Base-by-base conservation (phyloP, 2,888 invertebrate species). In the Philonicus albiceps region DNA sequence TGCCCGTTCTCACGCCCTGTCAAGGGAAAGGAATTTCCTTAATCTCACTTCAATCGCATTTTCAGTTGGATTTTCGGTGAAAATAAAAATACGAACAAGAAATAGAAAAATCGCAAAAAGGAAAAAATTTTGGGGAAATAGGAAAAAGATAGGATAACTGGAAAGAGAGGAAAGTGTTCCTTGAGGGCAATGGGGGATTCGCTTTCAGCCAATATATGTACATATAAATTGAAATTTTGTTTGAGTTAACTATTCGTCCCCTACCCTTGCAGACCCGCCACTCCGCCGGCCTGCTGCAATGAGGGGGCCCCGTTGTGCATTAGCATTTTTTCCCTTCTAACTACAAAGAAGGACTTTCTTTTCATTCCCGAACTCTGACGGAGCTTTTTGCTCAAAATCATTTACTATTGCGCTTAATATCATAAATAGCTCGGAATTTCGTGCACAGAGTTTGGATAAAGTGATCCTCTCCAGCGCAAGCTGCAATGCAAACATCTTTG, bases 211-310 rank as follows among this genome's bases (percentile, higher is more conserved):
- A 86, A 87, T 87, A 37, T 87, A 87, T 87, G 87, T 86, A 87
- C 87, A 87, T 87, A 87, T 87, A 87, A 87, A 87, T 87, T 87
- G 87, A 87, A 87, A 87, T 87, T 87, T 87, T 81, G 73, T 75
- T 83, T 87, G 87, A 84, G 84, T 84, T 72, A 84, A 73, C 72
- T 84, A 84, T 84, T 84, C 84, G 27, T 43, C 31, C 43, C 30
- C 30, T 16, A 3, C 8, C 34, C 22, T 30, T n/a, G 30, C 34
- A 49, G 8, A 5, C 76, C 19, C 75, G 37, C 22, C 75, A 34
- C 37, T 16, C 16, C 49, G 19, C 22, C 22, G 16, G 2, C 3
- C 1, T 22, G 22, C 11, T 64, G 64, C 22, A 7, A 22, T 27
- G 13, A 64, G 64, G 11, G 11, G 27, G 11, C 11, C 27, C 11